phyloP scores from a whole-genome alignment of 2,888 invertebrate genomes.

The Lysandra bellargus region DNA sequence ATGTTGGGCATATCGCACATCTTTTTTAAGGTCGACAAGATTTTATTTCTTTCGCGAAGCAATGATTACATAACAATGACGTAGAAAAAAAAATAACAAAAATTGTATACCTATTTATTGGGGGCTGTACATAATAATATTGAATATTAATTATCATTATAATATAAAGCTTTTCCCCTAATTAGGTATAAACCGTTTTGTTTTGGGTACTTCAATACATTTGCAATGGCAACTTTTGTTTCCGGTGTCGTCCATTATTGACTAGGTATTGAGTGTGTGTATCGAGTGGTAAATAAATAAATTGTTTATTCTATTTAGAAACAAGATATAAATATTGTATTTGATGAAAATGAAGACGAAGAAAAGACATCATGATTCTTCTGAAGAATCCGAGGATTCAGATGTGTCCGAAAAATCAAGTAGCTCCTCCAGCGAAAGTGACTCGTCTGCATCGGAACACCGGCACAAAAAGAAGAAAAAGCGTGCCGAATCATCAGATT shows the following conservation, averaged over 20 bases:
- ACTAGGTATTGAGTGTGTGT: background rate
- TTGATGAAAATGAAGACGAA: conserved; percentile 64
- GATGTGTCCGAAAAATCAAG: conserved; percentile 62
- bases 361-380: conserved; percentile 66
- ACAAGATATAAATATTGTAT: background rate
- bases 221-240: background rate
- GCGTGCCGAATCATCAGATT: conserved; percentile 67
- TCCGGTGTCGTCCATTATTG: background rate
- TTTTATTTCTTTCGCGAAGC: no score
- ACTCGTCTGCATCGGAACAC: conserved; percentile 63
- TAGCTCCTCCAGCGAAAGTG: conserved; percentile 70
- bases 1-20: no score
- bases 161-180: no score
- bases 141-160: no score
- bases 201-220: no score
- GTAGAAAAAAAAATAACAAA: no score
- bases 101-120: no score
- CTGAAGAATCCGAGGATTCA: conserved; percentile 70
- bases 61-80: no score
- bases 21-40: no score
- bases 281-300: background rate
- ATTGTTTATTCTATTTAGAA: background rate
- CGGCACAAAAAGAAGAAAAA: conserved; percentile 73
- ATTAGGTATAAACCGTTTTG: no score
- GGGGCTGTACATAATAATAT: no score